phyloP scores from a whole-genome alignment of 2,113 vertebrate species.

The Ovis aries region ARS-UI_Ramb_v3.0 NC_056055.1:234387501-234388000 shows the following conservation, averaged over 20 bases:
- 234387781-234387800: neutral
- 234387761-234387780: neutral
- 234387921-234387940: neutral
- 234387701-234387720: neutral
- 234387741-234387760: neutral
- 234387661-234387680: neutral
- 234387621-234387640: neutral
- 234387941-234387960: neutral
- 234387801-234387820: neutral
- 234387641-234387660: neutral
- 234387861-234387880: neutral
- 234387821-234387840: neutral
- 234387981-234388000: neutral
- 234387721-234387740: neutral
- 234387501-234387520: neutral
- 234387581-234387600: neutral
- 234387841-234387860: neutral
- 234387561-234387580: neutral
- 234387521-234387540: neutral
- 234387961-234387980: neutral
- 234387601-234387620: neutral
- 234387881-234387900: neutral
- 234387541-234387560: neutral
- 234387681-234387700: neutral
- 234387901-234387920: neutral